Base-by-base conservation (phyloP, 2,797 vertebrate species). In the Enteromius unitaeniatus region DNA sequence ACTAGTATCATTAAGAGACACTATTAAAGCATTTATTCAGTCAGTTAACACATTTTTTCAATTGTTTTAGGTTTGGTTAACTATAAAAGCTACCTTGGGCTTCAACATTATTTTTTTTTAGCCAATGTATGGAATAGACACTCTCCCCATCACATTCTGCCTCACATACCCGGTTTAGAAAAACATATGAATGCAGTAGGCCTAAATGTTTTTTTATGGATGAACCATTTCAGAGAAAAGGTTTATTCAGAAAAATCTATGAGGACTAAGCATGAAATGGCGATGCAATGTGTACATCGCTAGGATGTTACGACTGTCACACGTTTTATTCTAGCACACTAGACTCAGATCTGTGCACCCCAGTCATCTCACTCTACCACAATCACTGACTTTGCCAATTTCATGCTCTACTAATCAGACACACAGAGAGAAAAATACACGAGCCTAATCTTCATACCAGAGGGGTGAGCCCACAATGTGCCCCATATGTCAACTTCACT, bases 401-500 rank as follows among this genome's bases (percentile, higher is more conserved):
- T 88, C 81, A 85, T 81, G 87, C 72, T 86, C 78, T 83, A 82
- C 28, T 86, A 83, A 83, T 85, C 85, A 72, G 72, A 83, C 40
- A 49, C 40, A 68, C 23, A 65, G 15, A 83, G 62, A 64, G 14
- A 82, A 23, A 81, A 23, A 78, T 26, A 67, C 40, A 69, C 1
- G 9, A 64, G 77, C 31, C 76, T 73, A 31, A 40, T 60, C 69
- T 67, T 51, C 69, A 65, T 79, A 75, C 51, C 15, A n/a, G 49
- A 55, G 62, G 40, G 37, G 10, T 40, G 7, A 8, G 42, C 62
- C 55, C 34, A 23, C 55, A 73, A 15, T 45, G 11, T 23, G 42
- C 55, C 8, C 6, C 42, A 51, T n/a, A n/a, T 19, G 31, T 65
- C 9, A 75, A 75, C 21, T 67, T 26, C 31, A 65, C 34, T 81